These are phyloP conservation scores for Suricata suricatta DNA, from an alignment of 2,113 vertebrate species.

Conservation along the genomic window DNA sequence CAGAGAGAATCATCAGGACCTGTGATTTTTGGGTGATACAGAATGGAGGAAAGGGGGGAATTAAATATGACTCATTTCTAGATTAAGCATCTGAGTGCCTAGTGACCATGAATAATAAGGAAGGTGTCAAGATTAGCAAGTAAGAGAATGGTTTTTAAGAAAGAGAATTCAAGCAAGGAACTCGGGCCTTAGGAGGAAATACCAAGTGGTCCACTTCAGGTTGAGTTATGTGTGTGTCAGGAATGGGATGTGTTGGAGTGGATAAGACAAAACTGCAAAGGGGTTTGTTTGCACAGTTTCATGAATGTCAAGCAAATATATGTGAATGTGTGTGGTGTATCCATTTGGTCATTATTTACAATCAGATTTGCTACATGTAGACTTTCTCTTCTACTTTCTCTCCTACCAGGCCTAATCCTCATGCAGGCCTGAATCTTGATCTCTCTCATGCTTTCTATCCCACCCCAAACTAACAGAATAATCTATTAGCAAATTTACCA, in stretches of 20 bases:
- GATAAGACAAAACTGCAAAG: neutral
- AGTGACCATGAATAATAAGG: neutral
- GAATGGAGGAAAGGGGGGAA: neutral
- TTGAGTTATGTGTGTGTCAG: neutral
- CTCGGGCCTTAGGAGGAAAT: neutral
- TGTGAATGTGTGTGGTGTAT: neutral
- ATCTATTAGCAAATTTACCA: neutral
- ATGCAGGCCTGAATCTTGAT: neutral
- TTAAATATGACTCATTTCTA: neutral
- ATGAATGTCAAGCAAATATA: neutral
- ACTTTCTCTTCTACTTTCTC: neutral
- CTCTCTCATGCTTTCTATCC: neutral
- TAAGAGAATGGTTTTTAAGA: neutral
- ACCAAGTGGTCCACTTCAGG: neutral
- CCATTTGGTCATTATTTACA: neutral
- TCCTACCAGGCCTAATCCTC: neutral
- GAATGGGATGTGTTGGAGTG: neutral
- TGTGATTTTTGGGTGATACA: neutral
- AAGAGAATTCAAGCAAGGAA: neutral
- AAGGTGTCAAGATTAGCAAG: neutral
- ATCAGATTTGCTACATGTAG: neutral
- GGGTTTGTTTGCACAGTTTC: neutral
- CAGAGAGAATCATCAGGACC: neutral
- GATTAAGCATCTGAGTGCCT: neutral
- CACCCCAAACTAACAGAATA: neutral